Evolutionary conservation across 2,113 vertebrate species (phyloP).

Genomic region (Romanogobio albipinnatus): DNA sequence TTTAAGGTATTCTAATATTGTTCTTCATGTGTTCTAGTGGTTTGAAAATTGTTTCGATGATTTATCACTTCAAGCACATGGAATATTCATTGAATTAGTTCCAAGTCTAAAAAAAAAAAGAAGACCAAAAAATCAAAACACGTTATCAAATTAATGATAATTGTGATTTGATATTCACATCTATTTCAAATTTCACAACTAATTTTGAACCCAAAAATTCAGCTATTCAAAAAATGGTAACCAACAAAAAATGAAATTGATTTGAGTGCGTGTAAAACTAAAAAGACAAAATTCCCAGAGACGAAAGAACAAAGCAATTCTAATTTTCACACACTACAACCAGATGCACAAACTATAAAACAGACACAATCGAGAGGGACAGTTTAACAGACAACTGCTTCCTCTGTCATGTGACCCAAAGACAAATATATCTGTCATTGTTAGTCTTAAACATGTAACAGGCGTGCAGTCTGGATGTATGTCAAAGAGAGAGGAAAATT

Average conservation of each 20-base stretch:
- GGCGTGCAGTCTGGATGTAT: slow-evolving; percentile 94
- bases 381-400: slow-evolving; percentile 68
- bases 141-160: slow-evolving; percentile 72
- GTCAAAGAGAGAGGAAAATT: slow-evolving; percentile 84
- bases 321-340: slow-evolving; percentile 86
- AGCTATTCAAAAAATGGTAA: slow-evolving; percentile 80
- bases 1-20: neutral
- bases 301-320: slow-evolving; percentile 85
- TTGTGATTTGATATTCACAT: slow-evolving; percentile 63
- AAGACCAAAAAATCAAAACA: slow-evolving; percentile 75
- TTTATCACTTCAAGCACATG: slow-evolving; percentile 57
- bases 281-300: slow-evolving; percentile 77
- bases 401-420: slow-evolving; percentile 79
- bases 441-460: slow-evolving; percentile 81
- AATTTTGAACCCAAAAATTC: slow-evolving; percentile 84
- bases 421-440: slow-evolving; percentile 77
- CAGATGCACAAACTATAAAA: slow-evolving; percentile 88
- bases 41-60: neutral
- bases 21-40: neutral
- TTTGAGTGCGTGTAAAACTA: slow-evolving; percentile 75
- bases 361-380: slow-evolving; percentile 75
- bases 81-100: slow-evolving; percentile 81
- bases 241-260: slow-evolving; percentile 62
- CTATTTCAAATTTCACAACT: slow-evolving; percentile 67
- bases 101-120: slow-evolving; percentile 78